These are phyloP conservation scores for Gouania willdenowi DNA, from an alignment of 2,797 vertebrate species.

Conservation along the genomic window DNA sequence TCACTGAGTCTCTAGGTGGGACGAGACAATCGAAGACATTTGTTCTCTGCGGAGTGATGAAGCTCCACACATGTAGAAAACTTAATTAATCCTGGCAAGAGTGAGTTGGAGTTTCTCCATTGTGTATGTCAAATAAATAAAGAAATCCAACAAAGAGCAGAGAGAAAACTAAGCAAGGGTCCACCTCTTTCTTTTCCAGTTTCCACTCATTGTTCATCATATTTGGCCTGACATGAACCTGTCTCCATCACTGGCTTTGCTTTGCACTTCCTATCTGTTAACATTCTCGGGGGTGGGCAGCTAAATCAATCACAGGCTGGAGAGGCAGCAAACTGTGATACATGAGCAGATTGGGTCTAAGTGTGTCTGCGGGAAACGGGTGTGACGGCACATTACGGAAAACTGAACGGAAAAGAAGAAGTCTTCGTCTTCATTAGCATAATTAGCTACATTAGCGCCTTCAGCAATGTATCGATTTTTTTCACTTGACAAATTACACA, in stretches of 20 bases:
- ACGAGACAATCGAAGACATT: conserved; percentile 46
- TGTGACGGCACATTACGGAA: conserved; percentile 2
- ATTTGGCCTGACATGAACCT: not conserved
- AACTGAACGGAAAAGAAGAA: not conserved
- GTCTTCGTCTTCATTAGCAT: not conserved
- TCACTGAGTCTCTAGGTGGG: conserved; percentile 40
- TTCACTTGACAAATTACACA: not conserved
- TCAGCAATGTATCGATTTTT: not conserved
- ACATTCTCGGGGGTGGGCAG: conserved; percentile 36
- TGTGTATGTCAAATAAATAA: conserved; percentile 11
- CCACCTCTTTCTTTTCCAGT: no score
- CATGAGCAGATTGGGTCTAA: conserved; percentile 47
- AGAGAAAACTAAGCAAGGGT: conserved; percentile 9
- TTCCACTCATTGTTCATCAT: no score
- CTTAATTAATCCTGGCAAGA: conserved; percentile 45
- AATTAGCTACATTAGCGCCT: conserved; percentile 1
- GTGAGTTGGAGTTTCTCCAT: not conserved
- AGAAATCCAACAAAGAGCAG: conserved; percentile 25
- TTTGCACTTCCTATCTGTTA: conserved; percentile 33
- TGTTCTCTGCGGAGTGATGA: conserved; percentile 38
- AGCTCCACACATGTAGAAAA: conserved; percentile 25
- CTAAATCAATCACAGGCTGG: conserved; percentile 60
- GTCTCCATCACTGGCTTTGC: conserved; percentile 5
- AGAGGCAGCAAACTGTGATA: conserved; percentile 49
- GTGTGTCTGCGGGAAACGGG: conserved; percentile 21